Base-by-base conservation (phyloP, 2,113 vertebrate species). In the Takifugu bimaculatus region DNA sequence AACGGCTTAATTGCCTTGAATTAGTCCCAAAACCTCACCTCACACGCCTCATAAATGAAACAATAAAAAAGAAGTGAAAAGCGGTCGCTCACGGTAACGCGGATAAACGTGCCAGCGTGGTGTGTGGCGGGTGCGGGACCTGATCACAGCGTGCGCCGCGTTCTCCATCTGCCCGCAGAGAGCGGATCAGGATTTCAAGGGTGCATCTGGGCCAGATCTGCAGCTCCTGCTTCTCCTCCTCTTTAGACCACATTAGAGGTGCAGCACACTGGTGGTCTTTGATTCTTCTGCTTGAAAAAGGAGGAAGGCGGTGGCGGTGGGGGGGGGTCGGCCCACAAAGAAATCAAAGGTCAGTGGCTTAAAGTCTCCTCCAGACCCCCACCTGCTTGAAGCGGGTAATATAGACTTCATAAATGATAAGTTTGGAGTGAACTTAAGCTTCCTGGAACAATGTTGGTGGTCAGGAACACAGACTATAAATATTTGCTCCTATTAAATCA, bases 11-110 rank as follows among this genome's bases (percentile, higher is more conserved):
- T 76, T 88, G 84, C 65, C 63, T 86, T 82, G 84, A 89, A 59
- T 81, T 62, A 64, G 54, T 10, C 29, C 72, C 81, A 82, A 89
- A 83, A 80, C 82, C 85, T 86, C 84, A 82, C 65, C 81, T 72
- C 56, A 68, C 80, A 77, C 78, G 78, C 78, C 81, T 83, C 87
- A 83, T 84, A 74, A 79, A 90, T 70, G 79, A 88, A 81, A 80
- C 78, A 84, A 83, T 87, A 83, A 86, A 85, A 87, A 77, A 78
- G 65, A 65, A 65, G 72, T 60, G 50, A 70, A 14, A 53, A 13
- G 5, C 60, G 15, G 62, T 47, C 4, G 51, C 57, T 3, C n/a
- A 63, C 61, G 69, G 55, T 20, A 62, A 27, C 1, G 35, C 28
- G 39, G 59, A 12, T 28, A 58, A 42, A 57, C 51, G 67, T 60